Percentiles rank a stretch among this genome's conserved stretches.
Evolutionary conservation across 2,113 vertebrate species (phyloP).

Genomic region (Chloropsis hardwickii): DNA sequence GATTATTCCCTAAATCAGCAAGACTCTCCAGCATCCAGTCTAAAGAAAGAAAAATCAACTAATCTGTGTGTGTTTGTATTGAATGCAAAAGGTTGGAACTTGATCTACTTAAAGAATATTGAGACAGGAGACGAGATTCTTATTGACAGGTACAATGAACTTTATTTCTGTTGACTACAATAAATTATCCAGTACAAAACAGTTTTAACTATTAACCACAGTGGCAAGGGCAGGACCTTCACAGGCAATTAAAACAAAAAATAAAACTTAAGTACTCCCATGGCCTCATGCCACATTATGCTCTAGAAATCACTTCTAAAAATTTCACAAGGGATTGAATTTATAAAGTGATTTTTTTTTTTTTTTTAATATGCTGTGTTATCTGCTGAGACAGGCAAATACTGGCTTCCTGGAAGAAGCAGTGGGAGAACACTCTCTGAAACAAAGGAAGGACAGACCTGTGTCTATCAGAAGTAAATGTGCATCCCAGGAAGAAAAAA

Average conservation of each 20-base stretch:
- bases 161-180: not conserved
- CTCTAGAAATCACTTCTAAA: not conserved
- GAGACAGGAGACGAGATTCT: not conserved
- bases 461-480: not conserved
- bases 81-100: not conserved
- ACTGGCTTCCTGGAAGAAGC: not conserved
- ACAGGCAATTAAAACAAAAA: not conserved
- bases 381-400: not conserved
- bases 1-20: not conserved
- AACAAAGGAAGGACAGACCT: not conserved
- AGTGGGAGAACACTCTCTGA: not conserved
- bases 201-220: not conserved
- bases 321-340: not conserved
- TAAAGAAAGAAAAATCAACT: not conserved
- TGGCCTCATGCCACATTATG: not conserved
- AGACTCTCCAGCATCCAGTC: not conserved
- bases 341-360: not conserved
- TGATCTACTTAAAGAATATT: not conserved
- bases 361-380: not conserved
- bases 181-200: not conserved
- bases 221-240: not conserved
- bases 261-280: not conserved
- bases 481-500: not conserved
- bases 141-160: not conserved
- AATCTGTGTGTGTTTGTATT: not conserved